A percentile compares a stretch with the other conserved stretches of the same genome.
phyloP scores from a whole-genome alignment of 2,888 invertebrate genomes.

The Caenorhabditis sp. region DNA sequence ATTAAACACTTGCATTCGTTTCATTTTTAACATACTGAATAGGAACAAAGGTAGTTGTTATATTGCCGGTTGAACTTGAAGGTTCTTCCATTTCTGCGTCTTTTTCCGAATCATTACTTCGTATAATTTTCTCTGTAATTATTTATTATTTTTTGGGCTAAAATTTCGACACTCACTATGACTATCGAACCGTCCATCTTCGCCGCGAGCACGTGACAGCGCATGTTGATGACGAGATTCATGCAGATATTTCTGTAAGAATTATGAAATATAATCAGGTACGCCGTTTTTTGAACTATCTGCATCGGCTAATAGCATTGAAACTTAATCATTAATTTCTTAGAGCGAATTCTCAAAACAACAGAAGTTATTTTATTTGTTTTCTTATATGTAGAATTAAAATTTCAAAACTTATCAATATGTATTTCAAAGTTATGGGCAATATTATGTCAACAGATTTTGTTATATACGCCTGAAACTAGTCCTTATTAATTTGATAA shows the following conservation, averaged over 20 bases:
- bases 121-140: neutral
- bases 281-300: no score
- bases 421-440: no score
- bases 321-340: no score
- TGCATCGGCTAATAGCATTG: no score
- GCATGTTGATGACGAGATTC: slow-evolving; percentile 5
- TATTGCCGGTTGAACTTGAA: neutral
- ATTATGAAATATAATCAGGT: no score
- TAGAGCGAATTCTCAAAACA: no score
- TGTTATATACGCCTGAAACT: no score
- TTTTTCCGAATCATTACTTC: neutral
- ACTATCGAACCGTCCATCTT: slow-evolving; percentile 1
- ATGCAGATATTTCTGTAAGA: slow-evolving; percentile 3
- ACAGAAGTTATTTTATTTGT: no score
- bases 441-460: no score
- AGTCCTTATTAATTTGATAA: no score
- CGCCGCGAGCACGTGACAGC: neutral
- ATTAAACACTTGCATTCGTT: neutral
- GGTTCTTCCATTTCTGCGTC: neutral
- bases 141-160: neutral
- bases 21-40: neutral
- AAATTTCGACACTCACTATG: neutral
- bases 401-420: no score
- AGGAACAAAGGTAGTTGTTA: neutral
- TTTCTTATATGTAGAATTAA: no score